Conservation (phyloP, 2,888 invertebrate genomes). For the Resseliella maxima region DNA sequence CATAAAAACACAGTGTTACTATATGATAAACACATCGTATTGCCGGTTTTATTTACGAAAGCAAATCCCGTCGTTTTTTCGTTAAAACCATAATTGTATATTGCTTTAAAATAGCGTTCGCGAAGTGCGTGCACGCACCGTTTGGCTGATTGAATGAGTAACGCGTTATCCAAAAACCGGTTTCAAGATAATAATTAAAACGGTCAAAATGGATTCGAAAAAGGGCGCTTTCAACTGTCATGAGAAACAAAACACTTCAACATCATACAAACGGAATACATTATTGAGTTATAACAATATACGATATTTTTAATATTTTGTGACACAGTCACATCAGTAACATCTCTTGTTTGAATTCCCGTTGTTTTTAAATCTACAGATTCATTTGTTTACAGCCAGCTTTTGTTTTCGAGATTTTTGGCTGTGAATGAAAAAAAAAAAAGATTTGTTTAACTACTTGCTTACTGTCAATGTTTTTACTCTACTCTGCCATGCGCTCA, state of each 20-base stretch:
- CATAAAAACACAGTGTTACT: background rate
- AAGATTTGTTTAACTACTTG: background rate
- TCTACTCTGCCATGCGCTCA: background rate
- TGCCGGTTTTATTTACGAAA: background rate
- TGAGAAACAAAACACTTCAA: background rate
- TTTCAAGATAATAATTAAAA: constrained; percentile 37
- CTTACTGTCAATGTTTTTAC: background rate
- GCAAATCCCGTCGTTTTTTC: background rate
- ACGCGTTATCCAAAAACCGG: constrained; percentile 44
- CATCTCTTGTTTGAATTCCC: background rate
- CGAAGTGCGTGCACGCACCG: constrained; percentile 48
- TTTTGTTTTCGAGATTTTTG: constrained; percentile 7
- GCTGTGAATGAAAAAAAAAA: background rate
- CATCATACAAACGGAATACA: background rate
- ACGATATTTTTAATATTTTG: background rate
- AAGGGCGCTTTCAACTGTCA: background rate
- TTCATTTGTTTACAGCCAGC: background rate
- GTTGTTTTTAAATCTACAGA: background rate
- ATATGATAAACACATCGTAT: background rate
- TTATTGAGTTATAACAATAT: background rate
- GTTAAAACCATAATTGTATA: constrained; percentile 32
- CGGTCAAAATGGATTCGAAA: background rate
- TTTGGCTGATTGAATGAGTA: constrained; percentile 30
- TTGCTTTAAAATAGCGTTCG: constrained; percentile 25
- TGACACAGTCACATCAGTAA: background rate